Base-by-base conservation (phyloP, 2,888 invertebrate genomes). In the Thereva unica region DNA sequence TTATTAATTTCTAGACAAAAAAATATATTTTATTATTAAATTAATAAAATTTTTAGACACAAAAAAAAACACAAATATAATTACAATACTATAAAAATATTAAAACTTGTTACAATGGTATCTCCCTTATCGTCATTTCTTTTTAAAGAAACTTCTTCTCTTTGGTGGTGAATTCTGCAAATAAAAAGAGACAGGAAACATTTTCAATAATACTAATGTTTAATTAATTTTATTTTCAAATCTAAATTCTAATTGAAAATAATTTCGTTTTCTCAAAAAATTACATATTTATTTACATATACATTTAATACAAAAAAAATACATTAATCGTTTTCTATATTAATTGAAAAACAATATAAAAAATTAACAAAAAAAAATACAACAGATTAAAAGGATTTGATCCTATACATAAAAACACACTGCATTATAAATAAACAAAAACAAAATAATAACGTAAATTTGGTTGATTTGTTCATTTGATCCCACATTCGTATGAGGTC, bases 131-230 rank as follows among this genome's bases (percentile, higher is more conserved):
- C 10, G 10, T 71, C 75, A 78, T 66, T 79, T 80, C 69, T 78
- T 77, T 70, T 79, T 78, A 67, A 80, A 80, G 68, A 80, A 76
- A 72, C 73, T 78, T 72, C 80, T 80, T 71, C 79, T 74, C 70
- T 75, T 78, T 8, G 79, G 80, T 40, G 80, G 77, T 3, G 79
- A 75, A 52, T 80, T 80, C 80, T 80, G 78, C 44, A 76, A 75
- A 71, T 67, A 72, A 57, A 70, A 66, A n/a, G 4, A 8, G 42
- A 54, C 49, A 38, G 7, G 44, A 44, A 57, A 67, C 47, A 12
- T 63, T 5, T 54, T 40, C 44, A 63, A 52, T 23, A 57, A 47
- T 23, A 23, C 1, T n/a, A n/a, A 6, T 42, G 41, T 8, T 41
- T 10, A 35, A 9, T 7, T 44, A 34, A 5, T 10, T 34, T n/a